Evolutionary conservation across 2,797 vertebrate species (phyloP), one percentile per base, ranked within the genome.

Genomic region (Nasua narica): DNA sequence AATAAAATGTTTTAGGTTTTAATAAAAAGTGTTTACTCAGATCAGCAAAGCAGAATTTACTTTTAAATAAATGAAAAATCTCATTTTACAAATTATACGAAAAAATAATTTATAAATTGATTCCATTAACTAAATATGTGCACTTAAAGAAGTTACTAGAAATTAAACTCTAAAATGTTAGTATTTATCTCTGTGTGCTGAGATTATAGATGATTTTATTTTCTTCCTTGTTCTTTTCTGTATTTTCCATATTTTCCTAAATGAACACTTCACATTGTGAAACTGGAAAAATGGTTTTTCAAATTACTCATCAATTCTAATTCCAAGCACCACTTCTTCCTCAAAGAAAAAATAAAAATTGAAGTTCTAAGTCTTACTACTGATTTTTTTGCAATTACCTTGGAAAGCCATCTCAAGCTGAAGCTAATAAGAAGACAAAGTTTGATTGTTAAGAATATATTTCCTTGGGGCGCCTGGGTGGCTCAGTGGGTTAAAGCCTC

Each of bases 41-140:
- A 10, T 35, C n/a, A 67, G 65, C 72, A 92, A 92, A 89, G 48
- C 14, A 50, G 78, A 96, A 88, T 85, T 88, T 91, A 86, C 32
- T 79, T 87, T 87, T 72, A 96, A 94, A 58, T 76, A 60, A 29
- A 90, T 50, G 4, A 90, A 95, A 90, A 79, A 46, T 29, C n/a
- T 65, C 69, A 56, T 85, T 91, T 89, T 79, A 89, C 32, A 91
- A 94, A 65, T 52, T 87, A 86, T 19, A 56, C 72, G 50, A 35
- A 90, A 74, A 81, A 84, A 84, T 19, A 15, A 58, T 54, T 94
- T 84, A 77, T 15, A 77, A 77, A 77, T 56, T 83, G 27, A 77
- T 40, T 70, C 27, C 35, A 72, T 43, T 50, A 92, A 86, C 52
- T 79, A 58, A 72, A 27, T 83, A 43, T 50, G 15, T 58, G 9